These are phyloP conservation scores for Drosophila bocqueti DNA, from an alignment of 1,140 invertebrate species.

Conservation along the genomic window DNA sequence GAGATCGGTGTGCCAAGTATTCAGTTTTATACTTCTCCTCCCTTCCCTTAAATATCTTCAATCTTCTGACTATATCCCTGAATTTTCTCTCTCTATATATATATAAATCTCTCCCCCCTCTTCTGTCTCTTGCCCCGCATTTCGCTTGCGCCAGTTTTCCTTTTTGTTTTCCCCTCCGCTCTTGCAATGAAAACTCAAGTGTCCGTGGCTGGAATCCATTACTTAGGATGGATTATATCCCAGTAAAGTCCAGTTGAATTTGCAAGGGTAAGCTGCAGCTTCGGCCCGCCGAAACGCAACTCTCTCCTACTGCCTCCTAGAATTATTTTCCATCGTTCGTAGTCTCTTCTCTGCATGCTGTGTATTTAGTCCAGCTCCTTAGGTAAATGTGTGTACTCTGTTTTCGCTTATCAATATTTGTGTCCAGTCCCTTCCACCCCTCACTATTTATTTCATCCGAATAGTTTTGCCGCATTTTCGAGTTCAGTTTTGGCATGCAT, in stretches of 20 bases:
- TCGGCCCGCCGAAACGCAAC: constrained; percentile 26
- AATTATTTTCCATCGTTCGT: constrained; percentile 6
- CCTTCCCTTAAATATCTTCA: constrained; percentile 23
- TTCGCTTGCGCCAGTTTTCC: constrained; percentile 17
- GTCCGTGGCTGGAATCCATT: constrained; percentile 6
- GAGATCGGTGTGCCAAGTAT: constrained; percentile 43
- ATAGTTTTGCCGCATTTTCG: constrained; percentile 6
- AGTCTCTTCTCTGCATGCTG: constrained; percentile 42
- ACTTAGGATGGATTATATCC: constrained; percentile 8
- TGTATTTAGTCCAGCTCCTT: constrained; percentile 13
- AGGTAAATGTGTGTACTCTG: constrained; percentile 82
- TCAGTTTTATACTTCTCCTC: constrained; percentile 36
- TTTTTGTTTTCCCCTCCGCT: constrained; percentile 18
- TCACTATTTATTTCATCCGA: constrained; percentile 20
- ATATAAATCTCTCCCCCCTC: background rate
- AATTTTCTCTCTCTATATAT: constrained; percentile 10
- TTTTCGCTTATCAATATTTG: constrained; percentile 57
- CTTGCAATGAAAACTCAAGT: constrained; percentile 35
- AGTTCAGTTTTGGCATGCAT: constrained; percentile 58
- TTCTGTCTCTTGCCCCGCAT: constrained; percentile 20
- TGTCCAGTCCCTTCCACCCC: background rate
- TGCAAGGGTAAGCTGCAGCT: constrained; percentile 28
- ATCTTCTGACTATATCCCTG: constrained; percentile 21
- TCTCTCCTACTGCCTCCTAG: background rate
- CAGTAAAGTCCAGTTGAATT: constrained; percentile 47